Percentiles rank a stretch among this genome's conserved stretches.
These are phyloP conservation scores for Cyaniris semiargus DNA, from an alignment of 2,888 invertebrate species.

Conservation along the genomic window DNA sequence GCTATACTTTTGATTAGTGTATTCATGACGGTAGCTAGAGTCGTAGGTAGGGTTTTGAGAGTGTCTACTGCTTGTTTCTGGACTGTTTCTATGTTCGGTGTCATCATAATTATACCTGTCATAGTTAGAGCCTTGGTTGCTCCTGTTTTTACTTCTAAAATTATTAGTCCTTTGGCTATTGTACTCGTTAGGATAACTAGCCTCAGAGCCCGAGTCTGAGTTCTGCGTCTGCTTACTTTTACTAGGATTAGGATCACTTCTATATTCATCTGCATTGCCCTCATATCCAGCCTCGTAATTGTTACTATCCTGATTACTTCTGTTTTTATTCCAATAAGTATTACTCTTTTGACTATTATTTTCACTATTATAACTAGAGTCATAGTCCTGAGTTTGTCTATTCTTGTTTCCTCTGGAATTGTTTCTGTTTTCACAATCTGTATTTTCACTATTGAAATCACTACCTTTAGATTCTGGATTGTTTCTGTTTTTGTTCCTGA, in stretches of 20 bases:
- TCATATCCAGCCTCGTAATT: not conserved
- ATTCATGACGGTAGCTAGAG: not conserved
- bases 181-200: not conserved
- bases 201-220: not conserved
- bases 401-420: not conserved
- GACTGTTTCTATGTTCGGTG: not conserved
- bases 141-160: slow-evolving; percentile 10
- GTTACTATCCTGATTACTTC: slow-evolving; percentile 32
- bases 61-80: not conserved
- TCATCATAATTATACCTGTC: not conserved
- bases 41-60: not conserved
- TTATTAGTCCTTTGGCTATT: not conserved
- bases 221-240: not conserved
- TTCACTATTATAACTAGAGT: slow-evolving; percentile 43
- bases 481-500: slow-evolving; percentile 38
- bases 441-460: not conserved
- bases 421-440: not conserved
- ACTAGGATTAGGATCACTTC: not conserved
- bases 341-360: slow-evolving; percentile 39
- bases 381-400: slow-evolving; percentile 37
- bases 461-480: not conserved
- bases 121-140: not conserved
- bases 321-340: slow-evolving; percentile 37
- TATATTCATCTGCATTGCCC: not conserved
- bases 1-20: slow-evolving; percentile 1